Evolutionary conservation across 2,797 vertebrate genomes (phyloP), one percentile per base, ranked within the genome.

Genomic region (Coreius guichenoti): DNA sequence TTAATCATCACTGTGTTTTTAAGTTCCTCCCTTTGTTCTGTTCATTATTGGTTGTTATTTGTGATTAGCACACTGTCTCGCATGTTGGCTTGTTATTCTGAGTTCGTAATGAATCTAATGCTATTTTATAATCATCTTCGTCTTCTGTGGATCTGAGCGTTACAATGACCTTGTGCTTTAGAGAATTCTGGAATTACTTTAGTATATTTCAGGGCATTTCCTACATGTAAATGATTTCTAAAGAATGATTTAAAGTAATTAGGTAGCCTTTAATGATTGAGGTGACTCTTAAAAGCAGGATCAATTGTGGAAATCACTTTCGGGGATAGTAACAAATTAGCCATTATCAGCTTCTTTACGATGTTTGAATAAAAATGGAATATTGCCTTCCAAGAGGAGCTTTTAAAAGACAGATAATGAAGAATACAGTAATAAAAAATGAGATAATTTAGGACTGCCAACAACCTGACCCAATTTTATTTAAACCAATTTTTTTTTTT

Each of bases 361-460:
- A 11, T 76, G 61, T 56, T 39, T 77, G 47, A 51, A 65, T 75
- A 75, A 83, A 56, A 63, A 43, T 29, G 17, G n/a, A 67, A 83
- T 29, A 54, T 76, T 68, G 26, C 31, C 45, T 77, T 58, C 9
- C 16, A 51, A 39, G 49, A 58, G 47, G 13, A 69, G 47, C 47
- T 36, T 68, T 54, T 77, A 43, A 43, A 77, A 69, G 8, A 33
- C 31, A 54, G 45, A 67, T 43, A 67, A 83, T 29, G 6, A 83
- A 21, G 21, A 65, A 82, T 33, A 36, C 26, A 74, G 26, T 3
- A 29, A 43, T 43, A 19, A 78, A 49, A 61, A 43, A 43, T 26
- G 4, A 39, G 33, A 76, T 67, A 39, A 76, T 56, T 67, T 47
- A 39, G 45, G 26, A 45, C 45, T 51, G 77, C 61, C 77, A 67